These are phyloP conservation scores for Geothlypis trichas DNA, from an alignment of 2,113 vertebrate genomes.

Conservation along the genomic window DNA sequence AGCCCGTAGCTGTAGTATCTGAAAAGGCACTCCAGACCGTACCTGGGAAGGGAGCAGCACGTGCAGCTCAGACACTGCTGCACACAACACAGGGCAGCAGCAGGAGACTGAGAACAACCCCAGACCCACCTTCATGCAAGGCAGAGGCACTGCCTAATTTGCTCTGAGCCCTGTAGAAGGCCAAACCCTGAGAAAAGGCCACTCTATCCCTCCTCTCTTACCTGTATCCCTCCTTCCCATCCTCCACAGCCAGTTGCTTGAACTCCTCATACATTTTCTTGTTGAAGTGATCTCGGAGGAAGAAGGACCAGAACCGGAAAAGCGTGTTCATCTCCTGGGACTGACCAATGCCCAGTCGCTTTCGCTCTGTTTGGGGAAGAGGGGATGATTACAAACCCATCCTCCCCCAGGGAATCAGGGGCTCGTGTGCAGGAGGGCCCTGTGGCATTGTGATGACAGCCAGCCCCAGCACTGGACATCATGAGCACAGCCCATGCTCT, in stretches of 20 bases:
- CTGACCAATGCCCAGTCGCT: conserved; percentile 95
- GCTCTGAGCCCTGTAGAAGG: not conserved
- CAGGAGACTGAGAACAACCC: not conserved
- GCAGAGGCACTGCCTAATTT: not conserved
- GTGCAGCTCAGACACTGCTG: not conserved
- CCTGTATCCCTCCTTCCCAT: conserved; percentile 97
- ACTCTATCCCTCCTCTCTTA: conserved; percentile 29
- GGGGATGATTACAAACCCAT: not conserved
- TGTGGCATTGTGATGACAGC: not conserved
- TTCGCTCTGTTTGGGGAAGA: conserved; percentile 81
- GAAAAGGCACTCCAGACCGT: conserved; percentile 99
- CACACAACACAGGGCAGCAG: not conserved
- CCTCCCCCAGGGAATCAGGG: not conserved
- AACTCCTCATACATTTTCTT: conserved; percentile 99
- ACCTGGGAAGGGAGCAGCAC: conserved; percentile 73
- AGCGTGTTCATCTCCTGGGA: conserved; percentile 99
- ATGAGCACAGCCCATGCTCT: fast-evolving
- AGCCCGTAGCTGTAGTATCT: conserved; percentile 98
- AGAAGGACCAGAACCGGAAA: conserved; percentile 99
- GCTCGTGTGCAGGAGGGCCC: not conserved
- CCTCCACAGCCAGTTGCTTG: conserved; percentile 92
- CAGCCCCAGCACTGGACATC: not conserved
- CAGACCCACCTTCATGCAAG: not conserved
- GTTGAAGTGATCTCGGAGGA: conserved; percentile 98
- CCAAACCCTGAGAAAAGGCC: not conserved